These are phyloP conservation scores for Trissoscelio sp. DNA, from an alignment of 2,888 invertebrate genomes.

Conservation along the genomic window DNA sequence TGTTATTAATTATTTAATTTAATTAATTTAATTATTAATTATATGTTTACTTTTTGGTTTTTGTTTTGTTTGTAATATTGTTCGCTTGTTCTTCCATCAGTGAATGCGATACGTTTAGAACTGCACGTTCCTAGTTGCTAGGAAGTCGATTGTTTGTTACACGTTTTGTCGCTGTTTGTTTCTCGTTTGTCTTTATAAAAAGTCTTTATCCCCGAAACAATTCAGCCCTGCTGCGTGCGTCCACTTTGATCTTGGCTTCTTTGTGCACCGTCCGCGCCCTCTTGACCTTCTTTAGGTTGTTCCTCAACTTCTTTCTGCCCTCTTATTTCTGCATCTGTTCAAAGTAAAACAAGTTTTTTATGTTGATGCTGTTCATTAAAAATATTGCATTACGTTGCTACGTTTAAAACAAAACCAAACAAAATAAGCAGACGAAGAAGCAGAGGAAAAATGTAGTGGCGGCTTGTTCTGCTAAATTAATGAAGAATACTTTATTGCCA, in stretches of 20 bases:
- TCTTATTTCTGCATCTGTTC: conserved; percentile 85
- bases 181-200: conserved; percentile 23
- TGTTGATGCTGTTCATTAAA: conserved; percentile 9
- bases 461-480: conserved; percentile 10
- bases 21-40: conserved; percentile 7
- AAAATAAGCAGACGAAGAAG: neutral
- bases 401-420: neutral
- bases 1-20: neutral
- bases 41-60: conserved; percentile 9
- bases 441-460: neutral
- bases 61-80: neutral
- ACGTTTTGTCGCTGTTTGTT: conserved; percentile 1
- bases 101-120: conserved; percentile 17
- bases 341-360: conserved; percentile 26
- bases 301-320: conserved; percentile 83
- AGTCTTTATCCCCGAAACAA: conserved; percentile 41
- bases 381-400: neutral
- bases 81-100: neutral
- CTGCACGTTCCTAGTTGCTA: conserved; percentile 26
- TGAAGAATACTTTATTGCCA: conserved; percentile 3
- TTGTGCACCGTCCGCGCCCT: conserved; percentile 63
- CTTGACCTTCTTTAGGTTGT: conserved; percentile 71
- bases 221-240: conserved; percentile 56
- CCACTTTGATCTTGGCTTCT: conserved; percentile 56
- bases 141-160: conserved; percentile 38